Base-by-base conservation (phyloP, 2,888 invertebrate genomes). In the Napeogenes inachia region DNA sequence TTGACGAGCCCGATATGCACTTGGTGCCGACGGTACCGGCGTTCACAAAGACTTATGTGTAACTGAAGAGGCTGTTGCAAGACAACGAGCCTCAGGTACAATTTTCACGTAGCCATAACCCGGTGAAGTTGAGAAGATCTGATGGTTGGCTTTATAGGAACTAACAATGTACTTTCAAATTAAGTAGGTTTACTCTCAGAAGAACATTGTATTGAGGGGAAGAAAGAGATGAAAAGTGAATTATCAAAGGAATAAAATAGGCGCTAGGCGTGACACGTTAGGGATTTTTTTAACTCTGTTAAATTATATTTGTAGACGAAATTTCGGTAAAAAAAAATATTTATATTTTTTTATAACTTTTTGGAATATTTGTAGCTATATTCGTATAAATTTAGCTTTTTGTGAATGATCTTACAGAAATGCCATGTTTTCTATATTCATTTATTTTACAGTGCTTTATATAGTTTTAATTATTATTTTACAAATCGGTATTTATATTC, bases 151-250 rank as follows among this genome's bases (percentile, higher is more conserved):
- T 60, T 62, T 60, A 57, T 38, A 65, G 47, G 6, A 6, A 45
- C 10, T 21, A 35, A 30, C 21, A 33, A 60, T 53, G 54, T 13
- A 61, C 68, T 68, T 64, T 68, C 56, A 55, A 21, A 70, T 65
- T 63, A 61, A 66, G 75, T 60, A 59, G 73, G 69, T 69, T 78
- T 73, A 69, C 66, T 67, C 63, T 66, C 66, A 75, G 73, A 75
- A 74, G 77, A 78, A 83, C 80, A 80, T 79, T 82, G 84, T 85
- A 82, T 78, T 79, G 69, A 68, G 72, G 65, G 80, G 74, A 79
- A 78, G 86, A 86, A 78, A 81, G 84, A 85, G 86, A 87, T 76
- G 77, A 79, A 80, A 77, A 75, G 71, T 75, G 76, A 82, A 78
- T 80, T 77, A 80, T 42, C 42, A 42, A 30, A 50, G 30, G 30